Conservation (phyloP, 2,797 vertebrate species). For the Otolemur crassicaudatus region DNA sequence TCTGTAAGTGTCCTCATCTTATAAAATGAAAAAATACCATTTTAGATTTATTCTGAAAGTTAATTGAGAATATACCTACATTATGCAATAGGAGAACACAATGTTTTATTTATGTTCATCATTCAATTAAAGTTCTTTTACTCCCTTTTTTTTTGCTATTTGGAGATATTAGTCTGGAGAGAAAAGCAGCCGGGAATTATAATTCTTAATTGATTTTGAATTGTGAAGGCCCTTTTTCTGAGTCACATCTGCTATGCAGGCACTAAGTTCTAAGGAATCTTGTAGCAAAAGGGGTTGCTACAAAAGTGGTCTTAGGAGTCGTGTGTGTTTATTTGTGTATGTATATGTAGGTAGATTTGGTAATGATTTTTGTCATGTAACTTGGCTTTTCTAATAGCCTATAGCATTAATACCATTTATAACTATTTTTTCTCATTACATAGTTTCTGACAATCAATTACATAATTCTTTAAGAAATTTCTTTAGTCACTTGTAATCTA, state of each 20-base stretch:
- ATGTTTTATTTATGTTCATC: neutral
- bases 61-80: constrained; percentile 14
- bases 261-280: neutral
- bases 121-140: neutral
- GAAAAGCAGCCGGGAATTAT: neutral
- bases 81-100: constrained; percentile 33
- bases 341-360: neutral
- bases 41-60: constrained; percentile 19
- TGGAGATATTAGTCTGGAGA: neutral
- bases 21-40: constrained; percentile 3
- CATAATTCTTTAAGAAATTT: neutral
- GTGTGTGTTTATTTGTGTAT: neutral
- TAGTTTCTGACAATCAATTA: neutral
- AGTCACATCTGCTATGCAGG: neutral
- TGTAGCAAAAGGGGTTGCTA: neutral
- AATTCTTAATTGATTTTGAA: neutral
- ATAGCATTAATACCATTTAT: neutral
- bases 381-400: neutral
- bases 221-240: neutral
- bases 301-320: neutral
- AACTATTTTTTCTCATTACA: neutral
- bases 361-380: neutral
- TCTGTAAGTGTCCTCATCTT: neutral
- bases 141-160: neutral
- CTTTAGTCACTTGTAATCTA: neutral